phyloP scores from a whole-genome alignment of 23 tunicate genomes.

The Diplosoma virens region DNA sequence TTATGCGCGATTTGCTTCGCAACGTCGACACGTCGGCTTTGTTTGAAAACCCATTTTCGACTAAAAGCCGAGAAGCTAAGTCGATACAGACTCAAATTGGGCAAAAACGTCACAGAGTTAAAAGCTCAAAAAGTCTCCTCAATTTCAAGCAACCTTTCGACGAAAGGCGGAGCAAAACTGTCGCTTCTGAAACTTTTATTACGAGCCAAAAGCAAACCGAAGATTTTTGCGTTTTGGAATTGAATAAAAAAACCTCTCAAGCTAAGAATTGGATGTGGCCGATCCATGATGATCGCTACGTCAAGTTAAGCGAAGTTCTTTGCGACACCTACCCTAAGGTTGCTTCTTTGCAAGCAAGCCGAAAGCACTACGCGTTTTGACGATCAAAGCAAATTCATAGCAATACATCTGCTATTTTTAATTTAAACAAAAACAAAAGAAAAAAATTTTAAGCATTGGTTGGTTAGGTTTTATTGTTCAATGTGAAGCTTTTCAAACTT shows the following conservation, averaged over 20 bases:
- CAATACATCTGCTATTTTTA: too few relatives aligned
- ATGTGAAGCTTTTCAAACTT: too few relatives aligned
- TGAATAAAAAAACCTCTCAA: neutral
- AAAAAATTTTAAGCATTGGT: too few relatives aligned
- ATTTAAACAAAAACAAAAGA: too few relatives aligned
- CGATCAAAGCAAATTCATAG: too few relatives aligned
- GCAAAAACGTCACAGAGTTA: neutral
- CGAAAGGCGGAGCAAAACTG: neutral
- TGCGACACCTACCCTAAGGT: slow-evolving; percentile 55
- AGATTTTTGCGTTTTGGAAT: neutral
- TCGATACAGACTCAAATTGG: neutral
- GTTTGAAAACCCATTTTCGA: slow-evolving; percentile 31
- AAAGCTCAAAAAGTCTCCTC: neutral
- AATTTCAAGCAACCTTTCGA: neutral
- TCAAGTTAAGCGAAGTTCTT: slow-evolving; percentile 41
- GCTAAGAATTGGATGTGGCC: slow-evolving; percentile 51
- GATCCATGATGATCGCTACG: slow-evolving; percentile 39
- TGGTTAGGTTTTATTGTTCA: too few relatives aligned
- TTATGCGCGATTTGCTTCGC: slow-evolving; percentile 69
- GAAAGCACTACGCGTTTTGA: too few relatives aligned
- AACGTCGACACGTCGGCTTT: slow-evolving; percentile 58
- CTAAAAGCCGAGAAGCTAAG: neutral
- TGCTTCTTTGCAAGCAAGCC: neutral
- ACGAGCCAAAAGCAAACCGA: too few relatives aligned
- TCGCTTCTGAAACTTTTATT: slow-evolving; percentile 31